Conservation (phyloP, 2,113 vertebrate species). For the Hemiscyllium ocellatum region DNA sequence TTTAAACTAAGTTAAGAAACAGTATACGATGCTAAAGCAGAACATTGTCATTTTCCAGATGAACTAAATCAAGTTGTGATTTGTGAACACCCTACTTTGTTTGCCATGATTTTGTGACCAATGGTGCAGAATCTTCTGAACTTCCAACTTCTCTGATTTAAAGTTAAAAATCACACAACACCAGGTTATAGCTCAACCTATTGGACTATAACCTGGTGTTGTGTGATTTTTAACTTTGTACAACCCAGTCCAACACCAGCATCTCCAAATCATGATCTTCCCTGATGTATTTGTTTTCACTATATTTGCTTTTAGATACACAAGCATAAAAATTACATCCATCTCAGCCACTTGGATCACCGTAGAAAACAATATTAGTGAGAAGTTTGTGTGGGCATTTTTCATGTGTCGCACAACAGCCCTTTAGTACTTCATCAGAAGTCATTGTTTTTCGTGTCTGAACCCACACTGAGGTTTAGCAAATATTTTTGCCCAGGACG, state of each 20-base stretch:
- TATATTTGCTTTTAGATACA: background rate
- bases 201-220: no score
- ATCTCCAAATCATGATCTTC: background rate
- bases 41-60: background rate
- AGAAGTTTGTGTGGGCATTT: background rate
- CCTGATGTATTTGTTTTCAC: background rate
- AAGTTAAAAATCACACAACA: no score
- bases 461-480: background rate
- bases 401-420: background rate
- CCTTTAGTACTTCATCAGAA: background rate
- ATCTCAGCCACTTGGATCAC: background rate
- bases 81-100: background rate
- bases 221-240: no score
- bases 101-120: background rate
- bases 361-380: background rate
- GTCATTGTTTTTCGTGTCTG: background rate
- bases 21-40: background rate
- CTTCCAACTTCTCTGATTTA: background rate
- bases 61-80: background rate
- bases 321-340: background rate
- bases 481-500: background rate
- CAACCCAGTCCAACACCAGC: background rate
- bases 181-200: no score
- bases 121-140: background rate
- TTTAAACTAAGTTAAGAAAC: background rate